These are phyloP conservation scores for Cheilosia scutellata DNA, from an alignment of 2,888 invertebrate genomes.

Conservation along the genomic window DNA sequence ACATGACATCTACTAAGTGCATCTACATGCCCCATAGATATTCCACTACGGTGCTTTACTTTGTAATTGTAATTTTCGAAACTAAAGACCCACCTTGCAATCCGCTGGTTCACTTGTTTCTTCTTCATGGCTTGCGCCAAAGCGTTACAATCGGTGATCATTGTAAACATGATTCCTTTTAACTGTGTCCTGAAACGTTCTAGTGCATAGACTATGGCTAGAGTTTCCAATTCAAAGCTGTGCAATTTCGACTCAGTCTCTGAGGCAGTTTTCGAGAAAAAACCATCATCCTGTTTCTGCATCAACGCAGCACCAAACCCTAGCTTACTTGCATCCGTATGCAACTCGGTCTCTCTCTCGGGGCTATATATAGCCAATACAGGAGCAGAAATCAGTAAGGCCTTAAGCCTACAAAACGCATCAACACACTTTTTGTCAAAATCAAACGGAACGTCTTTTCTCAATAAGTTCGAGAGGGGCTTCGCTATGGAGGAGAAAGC, in stretches of 20 bases:
- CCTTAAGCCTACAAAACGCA: conserved; percentile 35
- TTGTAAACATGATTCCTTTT: conserved; percentile 24
- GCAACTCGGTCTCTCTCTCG: conserved; percentile 77
- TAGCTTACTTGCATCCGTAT: conserved; percentile 79
- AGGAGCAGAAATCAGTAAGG: conserved; percentile 64
- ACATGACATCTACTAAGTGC: conserved; percentile 40
- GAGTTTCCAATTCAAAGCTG: conserved; percentile 5
- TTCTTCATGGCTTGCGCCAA: conserved; percentile 33
- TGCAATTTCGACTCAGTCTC: conserved; percentile 4
- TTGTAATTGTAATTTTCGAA: conserved; percentile 64
- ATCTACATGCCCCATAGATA: conserved; percentile 53
- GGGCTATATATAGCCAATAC: conserved; percentile 79
- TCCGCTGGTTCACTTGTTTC: conserved; percentile 55
- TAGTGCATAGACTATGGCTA: conserved; percentile 13
- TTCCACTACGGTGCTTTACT: conserved; percentile 32
- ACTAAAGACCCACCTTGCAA: conserved; percentile 50
- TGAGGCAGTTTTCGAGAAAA: conserved; percentile 42
- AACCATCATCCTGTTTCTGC: conserved; percentile 50
- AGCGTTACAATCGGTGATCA: conserved; percentile 45
- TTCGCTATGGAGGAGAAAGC: conserved; percentile 18
- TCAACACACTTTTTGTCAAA: conserved; percentile 7
- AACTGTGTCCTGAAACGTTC: conserved; percentile 10
- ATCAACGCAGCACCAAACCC: conserved; percentile 78
- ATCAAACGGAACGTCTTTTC: conserved; percentile 18
- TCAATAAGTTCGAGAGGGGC: conserved; percentile 12